These are phyloP conservation scores for Fabriciana adippe DNA, from an alignment of 2,888 invertebrate species.

Conservation along the genomic window DNA sequence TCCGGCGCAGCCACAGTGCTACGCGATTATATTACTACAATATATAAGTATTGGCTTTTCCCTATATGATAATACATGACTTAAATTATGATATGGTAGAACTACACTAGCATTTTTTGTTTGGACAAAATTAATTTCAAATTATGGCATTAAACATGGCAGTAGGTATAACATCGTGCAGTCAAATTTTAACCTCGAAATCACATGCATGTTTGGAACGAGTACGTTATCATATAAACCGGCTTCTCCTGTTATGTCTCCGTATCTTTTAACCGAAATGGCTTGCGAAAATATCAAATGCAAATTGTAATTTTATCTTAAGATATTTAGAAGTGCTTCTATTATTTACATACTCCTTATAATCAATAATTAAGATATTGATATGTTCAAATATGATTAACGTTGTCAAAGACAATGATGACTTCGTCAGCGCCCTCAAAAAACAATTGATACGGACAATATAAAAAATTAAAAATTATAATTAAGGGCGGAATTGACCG, in stretches of 20 bases:
- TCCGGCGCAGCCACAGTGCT: conserved; percentile 18
- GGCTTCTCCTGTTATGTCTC: neutral
- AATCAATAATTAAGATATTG: neutral
- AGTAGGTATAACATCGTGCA: neutral
- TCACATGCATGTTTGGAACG: neutral
- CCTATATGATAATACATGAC: neutral
- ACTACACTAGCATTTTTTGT: no score
- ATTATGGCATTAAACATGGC: neutral
- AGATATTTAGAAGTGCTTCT: no score
- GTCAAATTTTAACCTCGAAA: conserved; percentile 2
- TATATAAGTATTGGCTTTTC: neutral
- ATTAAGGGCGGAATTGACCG: conserved; percentile 38
- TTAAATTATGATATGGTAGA: no score
- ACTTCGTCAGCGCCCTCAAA: neutral
- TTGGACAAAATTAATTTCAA: no score
- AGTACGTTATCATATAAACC: neutral
- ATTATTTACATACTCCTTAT: neutral
- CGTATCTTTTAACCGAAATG: no score
- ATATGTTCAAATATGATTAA: neutral
- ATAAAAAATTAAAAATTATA: neutral
- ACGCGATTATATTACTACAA: conserved; percentile 10
- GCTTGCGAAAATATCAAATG: neutral
- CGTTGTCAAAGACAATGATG: neutral
- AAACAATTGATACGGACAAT: neutral
- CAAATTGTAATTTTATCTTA: no score